phyloP scores from a whole-genome alignment of 1,140 invertebrate species.

The Drosophila micromelanica region DNA sequence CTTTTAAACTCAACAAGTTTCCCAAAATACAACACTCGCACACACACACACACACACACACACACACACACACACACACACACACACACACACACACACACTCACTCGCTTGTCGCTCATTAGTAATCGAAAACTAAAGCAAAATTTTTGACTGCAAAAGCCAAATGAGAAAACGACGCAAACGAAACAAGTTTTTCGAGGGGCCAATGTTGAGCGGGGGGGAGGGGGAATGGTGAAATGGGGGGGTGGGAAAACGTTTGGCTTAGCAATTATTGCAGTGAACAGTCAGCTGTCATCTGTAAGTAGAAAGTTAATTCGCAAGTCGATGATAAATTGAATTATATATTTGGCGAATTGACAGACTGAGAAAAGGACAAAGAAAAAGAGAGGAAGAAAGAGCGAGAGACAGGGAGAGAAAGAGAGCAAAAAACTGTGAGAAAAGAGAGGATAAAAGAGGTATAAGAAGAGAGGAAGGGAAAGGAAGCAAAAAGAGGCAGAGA shows the following conservation, averaged over 20 bases:
- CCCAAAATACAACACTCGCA: conserved; percentile 32
- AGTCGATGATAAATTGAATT: conserved; percentile 69
- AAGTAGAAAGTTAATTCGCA: conserved; percentile 18
- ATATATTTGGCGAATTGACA: conserved; percentile 50
- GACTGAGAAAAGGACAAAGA: background rate
- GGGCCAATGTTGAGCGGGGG: background rate
- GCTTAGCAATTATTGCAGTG: conserved; percentile 32
- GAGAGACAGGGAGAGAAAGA: background rate
- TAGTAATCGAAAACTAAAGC: conserved; percentile 21
- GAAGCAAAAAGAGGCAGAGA: too few species aligned
- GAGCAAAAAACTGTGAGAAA: too few species aligned
- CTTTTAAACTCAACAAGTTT: conserved; percentile 56
- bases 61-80: background rate
- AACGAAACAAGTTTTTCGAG: background rate
- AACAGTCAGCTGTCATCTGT: conserved; percentile 29
- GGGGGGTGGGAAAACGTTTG: background rate
- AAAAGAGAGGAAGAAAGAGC: background rate
- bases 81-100: conserved; percentile 7
- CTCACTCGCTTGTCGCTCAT: conserved; percentile 33
- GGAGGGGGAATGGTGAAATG: too few species aligned
- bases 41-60: too few species aligned
- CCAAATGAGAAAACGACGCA: conserved; percentile 1
- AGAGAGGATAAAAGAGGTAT: too few species aligned
- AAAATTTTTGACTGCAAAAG: conserved; percentile 9
- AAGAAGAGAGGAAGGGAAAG: too few species aligned